Conservation (phyloP, 2,113 vertebrate genomes). For the Saguinus midas region DNA sequence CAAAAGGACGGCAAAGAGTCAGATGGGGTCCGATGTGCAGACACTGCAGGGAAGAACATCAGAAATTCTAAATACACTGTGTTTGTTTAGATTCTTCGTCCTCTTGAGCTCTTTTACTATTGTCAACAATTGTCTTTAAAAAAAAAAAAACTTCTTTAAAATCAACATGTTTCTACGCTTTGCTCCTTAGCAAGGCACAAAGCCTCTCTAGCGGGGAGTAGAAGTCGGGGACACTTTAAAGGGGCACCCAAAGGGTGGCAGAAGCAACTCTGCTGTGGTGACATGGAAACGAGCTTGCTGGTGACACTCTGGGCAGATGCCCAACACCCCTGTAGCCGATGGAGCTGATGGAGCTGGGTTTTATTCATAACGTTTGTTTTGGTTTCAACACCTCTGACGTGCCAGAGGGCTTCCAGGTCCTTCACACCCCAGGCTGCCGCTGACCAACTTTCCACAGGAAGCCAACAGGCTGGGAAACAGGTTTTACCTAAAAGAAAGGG, state of each 20-base stretch:
- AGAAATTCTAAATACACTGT: not conserved
- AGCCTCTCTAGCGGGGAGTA: not conserved
- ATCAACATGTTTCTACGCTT: not conserved
- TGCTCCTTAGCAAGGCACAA: conserved; percentile 27
- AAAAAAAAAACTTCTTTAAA: not conserved
- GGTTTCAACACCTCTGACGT: conserved; percentile 30
- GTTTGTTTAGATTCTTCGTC: not conserved
- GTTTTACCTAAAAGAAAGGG: conserved; percentile 80
- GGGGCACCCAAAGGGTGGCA: conserved; percentile 19
- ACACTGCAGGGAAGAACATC: not conserved
- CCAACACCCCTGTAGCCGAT: not conserved
- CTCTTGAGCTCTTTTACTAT: not conserved
- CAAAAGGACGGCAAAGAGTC: not conserved
- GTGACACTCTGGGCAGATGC: conserved; percentile 41
- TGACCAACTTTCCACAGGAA: conserved; percentile 57
- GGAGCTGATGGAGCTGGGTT: not conserved
- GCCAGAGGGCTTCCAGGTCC: conserved; percentile 56
- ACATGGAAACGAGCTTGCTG: not conserved
- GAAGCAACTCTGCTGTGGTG: conserved; percentile 32
- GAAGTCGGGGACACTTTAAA: not conserved
- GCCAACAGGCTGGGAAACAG: rapidly evolving
- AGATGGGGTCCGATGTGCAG: not conserved
- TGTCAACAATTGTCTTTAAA: conserved; percentile 23
- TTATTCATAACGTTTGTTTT: conserved; percentile 55
- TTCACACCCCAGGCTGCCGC: conserved; percentile 67